Conservation (phyloP, 2,888 invertebrate genomes). For the Synergus itoensis region DNA sequence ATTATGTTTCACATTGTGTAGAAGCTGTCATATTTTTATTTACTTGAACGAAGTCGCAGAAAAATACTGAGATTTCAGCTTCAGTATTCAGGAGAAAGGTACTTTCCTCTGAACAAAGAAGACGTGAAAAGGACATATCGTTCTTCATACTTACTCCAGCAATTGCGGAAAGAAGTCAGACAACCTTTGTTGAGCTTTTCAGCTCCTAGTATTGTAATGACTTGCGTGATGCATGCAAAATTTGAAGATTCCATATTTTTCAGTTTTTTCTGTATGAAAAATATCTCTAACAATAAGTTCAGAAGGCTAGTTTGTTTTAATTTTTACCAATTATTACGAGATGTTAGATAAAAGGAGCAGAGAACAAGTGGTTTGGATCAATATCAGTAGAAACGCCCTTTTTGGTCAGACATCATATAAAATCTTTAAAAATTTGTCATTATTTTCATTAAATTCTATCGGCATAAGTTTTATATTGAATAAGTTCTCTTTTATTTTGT, state of each 20-base stretch:
- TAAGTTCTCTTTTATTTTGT: too few relatives aligned
- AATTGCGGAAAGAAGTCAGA: slow-evolving; percentile 19
- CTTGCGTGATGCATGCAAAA: neutral
- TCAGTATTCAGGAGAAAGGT: slow-evolving; percentile 3
- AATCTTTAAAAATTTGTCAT: neutral
- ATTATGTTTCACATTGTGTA: neutral
- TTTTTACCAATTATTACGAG: neutral
- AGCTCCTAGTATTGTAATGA: neutral
- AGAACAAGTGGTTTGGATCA: neutral
- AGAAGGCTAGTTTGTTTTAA: fast-evolving
- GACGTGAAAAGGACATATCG: slow-evolving; percentile 21
- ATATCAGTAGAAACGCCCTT: neutral
- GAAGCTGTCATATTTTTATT: neutral
- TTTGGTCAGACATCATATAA: neutral
- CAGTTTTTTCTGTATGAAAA: neutral
- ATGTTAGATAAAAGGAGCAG: neutral
- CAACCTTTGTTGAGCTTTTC: slow-evolving; percentile 12
- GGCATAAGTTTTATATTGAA: too few relatives aligned
- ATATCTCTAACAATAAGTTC: neutral
- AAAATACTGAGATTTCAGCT: neutral
- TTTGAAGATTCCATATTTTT: neutral
- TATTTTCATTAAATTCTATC: too few relatives aligned
- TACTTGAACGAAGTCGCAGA: neutral
- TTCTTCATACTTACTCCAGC: slow-evolving; percentile 23
- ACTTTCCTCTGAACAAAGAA: slow-evolving; percentile 14